Conservation (phyloP, 2,888 invertebrate genomes). For the Timema cristinae region DNA sequence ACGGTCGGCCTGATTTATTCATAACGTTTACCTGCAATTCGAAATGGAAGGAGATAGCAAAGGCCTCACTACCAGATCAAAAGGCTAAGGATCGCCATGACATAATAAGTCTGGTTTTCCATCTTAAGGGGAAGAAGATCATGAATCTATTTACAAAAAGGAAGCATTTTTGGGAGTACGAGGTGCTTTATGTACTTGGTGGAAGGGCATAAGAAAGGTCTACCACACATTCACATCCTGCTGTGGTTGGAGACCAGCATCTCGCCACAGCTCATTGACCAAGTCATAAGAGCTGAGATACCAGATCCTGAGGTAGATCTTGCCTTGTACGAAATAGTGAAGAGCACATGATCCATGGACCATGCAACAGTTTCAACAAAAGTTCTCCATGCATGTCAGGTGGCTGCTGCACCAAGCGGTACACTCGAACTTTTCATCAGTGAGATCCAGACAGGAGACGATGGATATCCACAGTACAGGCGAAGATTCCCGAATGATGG, state of each 20-base stretch:
- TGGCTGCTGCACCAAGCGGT: conserved; percentile 42
- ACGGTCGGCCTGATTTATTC: conserved; percentile 42
- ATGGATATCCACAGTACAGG: conserved; percentile 41
- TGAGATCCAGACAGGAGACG: not conserved
- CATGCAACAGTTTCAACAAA: conserved; percentile 39
- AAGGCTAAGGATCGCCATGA: conserved; percentile 35
- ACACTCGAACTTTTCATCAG: conserved; percentile 36
- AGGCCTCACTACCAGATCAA: conserved; percentile 33
- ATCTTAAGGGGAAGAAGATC: conserved; percentile 34
- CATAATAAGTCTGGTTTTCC: conserved; percentile 36
- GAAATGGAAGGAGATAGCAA: conserved; percentile 38
- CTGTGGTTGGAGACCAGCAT: conserved; percentile 35
- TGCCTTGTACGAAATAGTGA: conserved; percentile 17
- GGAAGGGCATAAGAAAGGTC: conserved; percentile 39
- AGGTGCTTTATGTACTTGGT: not conserved
- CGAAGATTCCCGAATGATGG: conserved; percentile 29
- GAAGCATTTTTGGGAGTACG: conserved; percentile 33
- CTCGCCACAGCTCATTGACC: conserved; percentile 36
- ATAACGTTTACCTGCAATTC: conserved; percentile 42
- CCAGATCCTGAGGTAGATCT: conserved; percentile 38
- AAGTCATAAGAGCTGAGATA: conserved; percentile 41
- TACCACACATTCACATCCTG: conserved; percentile 38
- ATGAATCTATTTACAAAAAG: conserved; percentile 34
- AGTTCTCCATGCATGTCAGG: conserved; percentile 43
- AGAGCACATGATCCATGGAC: conserved; percentile 40